Evolutionary conservation across 2,113 vertebrate genomes (phyloP).

Genomic region (Cephalopterus ornatus): DNA sequence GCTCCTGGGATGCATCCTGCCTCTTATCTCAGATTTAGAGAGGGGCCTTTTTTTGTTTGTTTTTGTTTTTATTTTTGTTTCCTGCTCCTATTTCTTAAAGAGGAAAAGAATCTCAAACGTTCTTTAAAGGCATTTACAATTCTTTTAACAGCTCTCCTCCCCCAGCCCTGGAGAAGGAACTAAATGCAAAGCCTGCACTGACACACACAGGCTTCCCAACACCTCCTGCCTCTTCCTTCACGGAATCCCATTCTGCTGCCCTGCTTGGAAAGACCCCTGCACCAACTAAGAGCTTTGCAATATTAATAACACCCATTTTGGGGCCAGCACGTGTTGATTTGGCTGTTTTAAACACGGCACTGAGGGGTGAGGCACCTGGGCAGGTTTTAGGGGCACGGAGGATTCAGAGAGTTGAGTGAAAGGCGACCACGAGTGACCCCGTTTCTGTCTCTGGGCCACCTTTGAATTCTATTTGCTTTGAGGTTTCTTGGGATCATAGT

Average conservation of each 20-base stretch:
- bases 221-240: background rate
- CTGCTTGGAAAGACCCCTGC: background rate
- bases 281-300: background rate
- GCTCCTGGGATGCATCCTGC: background rate
- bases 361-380: background rate
- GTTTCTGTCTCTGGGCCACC: background rate
- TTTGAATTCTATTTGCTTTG: rapidly evolving
- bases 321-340: rapidly evolving
- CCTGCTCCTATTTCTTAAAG: background rate
- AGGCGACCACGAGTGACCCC: background rate
- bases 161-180: background rate
- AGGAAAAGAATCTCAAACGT: background rate
- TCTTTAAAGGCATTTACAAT: background rate
- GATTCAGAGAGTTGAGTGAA: background rate
- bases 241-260: background rate
- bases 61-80: background rate
- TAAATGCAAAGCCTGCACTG: background rate
- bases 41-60: background rate
- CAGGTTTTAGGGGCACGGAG: background rate
- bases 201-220: background rate
- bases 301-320: background rate
- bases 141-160: background rate
- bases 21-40: background rate
- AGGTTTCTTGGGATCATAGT: too few relatives aligned
- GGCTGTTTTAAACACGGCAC: background rate